Evolutionary conservation across 2,113 vertebrate genomes (phyloP).

Genomic region (Salvator merianae): DNA sequence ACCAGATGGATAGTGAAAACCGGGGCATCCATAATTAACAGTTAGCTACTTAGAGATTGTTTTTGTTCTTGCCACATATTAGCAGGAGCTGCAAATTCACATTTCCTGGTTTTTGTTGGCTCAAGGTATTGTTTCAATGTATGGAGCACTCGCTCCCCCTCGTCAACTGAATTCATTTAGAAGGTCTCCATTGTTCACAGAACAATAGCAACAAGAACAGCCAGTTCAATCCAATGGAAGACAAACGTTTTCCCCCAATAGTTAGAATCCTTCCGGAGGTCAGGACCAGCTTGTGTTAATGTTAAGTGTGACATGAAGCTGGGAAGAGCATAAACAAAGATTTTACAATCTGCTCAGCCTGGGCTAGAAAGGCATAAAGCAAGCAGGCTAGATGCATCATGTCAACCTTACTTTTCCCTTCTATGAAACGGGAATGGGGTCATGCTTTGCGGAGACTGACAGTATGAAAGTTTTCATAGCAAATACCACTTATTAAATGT

Average conservation of each 20-base stretch:
- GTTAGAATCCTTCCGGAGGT: slow-evolving; percentile 69
- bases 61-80: slow-evolving; percentile 51
- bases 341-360: neutral
- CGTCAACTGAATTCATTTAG: slow-evolving; percentile 50
- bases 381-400: neutral
- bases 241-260: slow-evolving; percentile 61
- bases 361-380: neutral
- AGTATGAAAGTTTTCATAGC: neutral
- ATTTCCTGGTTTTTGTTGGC: slow-evolving; percentile 70
- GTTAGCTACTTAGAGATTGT: slow-evolving; percentile 35
- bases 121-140: slow-evolving; percentile 48
- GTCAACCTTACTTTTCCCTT: neutral
- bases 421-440: neutral
- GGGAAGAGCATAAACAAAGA: slow-evolving; percentile 9
- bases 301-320: slow-evolving; percentile 32
- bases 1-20: slow-evolving; percentile 47
- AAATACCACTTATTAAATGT: no score
- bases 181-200: slow-evolving; percentile 62
- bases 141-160: slow-evolving; percentile 45
- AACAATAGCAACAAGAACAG: slow-evolving; percentile 66
- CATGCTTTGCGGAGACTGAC: neutral
- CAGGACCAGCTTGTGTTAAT: slow-evolving; percentile 54
- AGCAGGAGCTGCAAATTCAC: slow-evolving; percentile 51
- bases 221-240: slow-evolving; percentile 69
- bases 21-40: slow-evolving; percentile 61